Base-by-base conservation (phyloP, 2,113 vertebrate species). In the Cebus imitator region DNA sequence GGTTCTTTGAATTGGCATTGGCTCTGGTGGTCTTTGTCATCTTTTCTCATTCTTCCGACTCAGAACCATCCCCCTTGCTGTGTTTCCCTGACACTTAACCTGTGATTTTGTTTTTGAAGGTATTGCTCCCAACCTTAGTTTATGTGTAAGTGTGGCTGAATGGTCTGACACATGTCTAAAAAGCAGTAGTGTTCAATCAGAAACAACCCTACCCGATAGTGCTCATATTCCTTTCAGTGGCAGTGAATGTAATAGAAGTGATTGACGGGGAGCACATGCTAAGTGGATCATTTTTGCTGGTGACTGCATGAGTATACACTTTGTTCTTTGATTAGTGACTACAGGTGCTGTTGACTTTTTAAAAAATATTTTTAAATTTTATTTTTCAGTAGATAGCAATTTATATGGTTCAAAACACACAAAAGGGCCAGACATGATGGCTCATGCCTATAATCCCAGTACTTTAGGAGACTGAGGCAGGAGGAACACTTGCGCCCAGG, bases 301-400 rank as follows among this genome's bases (percentile, higher is more conserved):
- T 6, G 27, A 58, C 48, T 64, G 2, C 50, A 43, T 50, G 81
- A 20, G 14, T 72, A 25, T 5, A 32, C 11, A 81, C 2, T 0
- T 72, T 43, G 40, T 45, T n/a, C 6, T 95, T 72, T 81, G 55
- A 25, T 86, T 50, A 86, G 50, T 68, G 40, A 35, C 37, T 66
- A 30, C 5, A 57, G 68, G 14, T 80, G 40, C 76, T 80, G 1
- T 81, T 84, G 37, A 87, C 16, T 82, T 58, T 84, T 85, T 55
- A 32, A 30, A 66, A n/a, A 30, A 81, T 55, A n/a, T 57, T 91
- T 82, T 13, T 37, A 78, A 58, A 18, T 61, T 68, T 57, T 87
- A 43, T 55, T 55, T 95, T 96, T 96, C 82, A 86, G 64, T 89
- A 70, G 37, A 14, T 80, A 64, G 32, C 66, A 89, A 75, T 87